phyloP scores from a whole-genome alignment of 2,888 invertebrate species.

The Ophonus ardosiacus region DNA sequence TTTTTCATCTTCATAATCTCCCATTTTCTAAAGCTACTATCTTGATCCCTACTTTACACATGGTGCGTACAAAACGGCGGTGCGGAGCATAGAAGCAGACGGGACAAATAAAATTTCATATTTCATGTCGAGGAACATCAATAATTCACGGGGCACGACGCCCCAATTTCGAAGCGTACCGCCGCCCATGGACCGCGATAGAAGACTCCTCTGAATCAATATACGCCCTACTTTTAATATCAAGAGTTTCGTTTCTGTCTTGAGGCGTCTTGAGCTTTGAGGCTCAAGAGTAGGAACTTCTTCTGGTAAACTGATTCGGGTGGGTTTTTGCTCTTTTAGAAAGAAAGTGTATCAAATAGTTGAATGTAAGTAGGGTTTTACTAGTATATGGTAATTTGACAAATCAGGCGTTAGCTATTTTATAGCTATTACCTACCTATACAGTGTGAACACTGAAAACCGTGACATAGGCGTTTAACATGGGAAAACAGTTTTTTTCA shows the following conservation, averaged over 20 bases:
- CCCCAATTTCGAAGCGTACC: conserved; percentile 1
- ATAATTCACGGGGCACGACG: conserved; percentile 34
- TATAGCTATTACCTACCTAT: too few relatives aligned
- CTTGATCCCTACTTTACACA: not conserved
- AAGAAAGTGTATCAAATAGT: too few relatives aligned
- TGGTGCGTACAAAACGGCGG: conserved; percentile 10
- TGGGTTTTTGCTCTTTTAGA: too few relatives aligned
- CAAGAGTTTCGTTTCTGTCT: conserved; percentile 62
- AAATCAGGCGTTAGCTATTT: too few relatives aligned
- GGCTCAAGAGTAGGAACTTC: too few relatives aligned
- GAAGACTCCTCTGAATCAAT: conserved; percentile 60
- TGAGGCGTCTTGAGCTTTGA: conserved; percentile 16
- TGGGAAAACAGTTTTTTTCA: too few relatives aligned
- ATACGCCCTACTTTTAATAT: conserved; percentile 64
- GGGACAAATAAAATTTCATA: conserved; percentile 54
- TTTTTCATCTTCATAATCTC: conserved; percentile 37
- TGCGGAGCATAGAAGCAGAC: not conserved
- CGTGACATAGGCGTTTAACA: too few relatives aligned
- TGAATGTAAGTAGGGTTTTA: too few relatives aligned
- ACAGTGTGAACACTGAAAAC: too few relatives aligned
- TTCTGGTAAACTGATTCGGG: too few relatives aligned
- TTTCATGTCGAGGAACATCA: conserved; percentile 41
- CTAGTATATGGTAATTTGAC: too few relatives aligned
- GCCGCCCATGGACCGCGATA: conserved; percentile 45
- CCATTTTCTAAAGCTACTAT: conserved; percentile 1